phyloP scores from a whole-genome alignment of 1,140 invertebrate species.

The Trachelipus rathkii region DNA sequence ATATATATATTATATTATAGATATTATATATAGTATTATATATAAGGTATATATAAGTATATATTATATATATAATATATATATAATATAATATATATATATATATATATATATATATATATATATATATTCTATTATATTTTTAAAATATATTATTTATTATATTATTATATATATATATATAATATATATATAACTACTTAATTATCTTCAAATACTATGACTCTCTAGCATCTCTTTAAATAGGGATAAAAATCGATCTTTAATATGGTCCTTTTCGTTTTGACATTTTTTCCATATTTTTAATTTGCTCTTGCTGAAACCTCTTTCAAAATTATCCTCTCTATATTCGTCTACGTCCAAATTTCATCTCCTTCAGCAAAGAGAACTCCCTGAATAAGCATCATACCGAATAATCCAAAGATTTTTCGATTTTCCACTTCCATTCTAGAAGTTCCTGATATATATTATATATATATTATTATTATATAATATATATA shows the following conservation, averaged over 20 bases:
- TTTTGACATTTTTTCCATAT: neutral
- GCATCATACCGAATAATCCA: neutral
- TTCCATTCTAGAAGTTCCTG: neutral
- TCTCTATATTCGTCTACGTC: neutral
- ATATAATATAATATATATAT: conserved; percentile 4
- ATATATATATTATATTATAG: no score
- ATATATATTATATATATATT: neutral
- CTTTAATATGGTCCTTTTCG: neutral
- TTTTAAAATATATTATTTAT: neutral
- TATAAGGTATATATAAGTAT: no score
- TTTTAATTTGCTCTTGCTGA: neutral
- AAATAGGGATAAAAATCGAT: neutral
- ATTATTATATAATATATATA: neutral
- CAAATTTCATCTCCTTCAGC: neutral
- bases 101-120: conserved; percentile 20
- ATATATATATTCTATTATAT: no score
- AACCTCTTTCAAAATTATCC: neutral
- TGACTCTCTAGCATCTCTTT: no score
- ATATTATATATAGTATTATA: no score
- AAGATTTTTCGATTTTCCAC: no score
- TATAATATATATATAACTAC: no score
- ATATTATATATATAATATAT: conserved; percentile 12
- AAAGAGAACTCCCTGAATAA: neutral
- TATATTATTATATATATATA: neutral
- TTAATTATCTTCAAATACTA: no score